phyloP scores from a whole-genome alignment of 2,797 vertebrate genomes.

The Sibirionetta formosa region DNA sequence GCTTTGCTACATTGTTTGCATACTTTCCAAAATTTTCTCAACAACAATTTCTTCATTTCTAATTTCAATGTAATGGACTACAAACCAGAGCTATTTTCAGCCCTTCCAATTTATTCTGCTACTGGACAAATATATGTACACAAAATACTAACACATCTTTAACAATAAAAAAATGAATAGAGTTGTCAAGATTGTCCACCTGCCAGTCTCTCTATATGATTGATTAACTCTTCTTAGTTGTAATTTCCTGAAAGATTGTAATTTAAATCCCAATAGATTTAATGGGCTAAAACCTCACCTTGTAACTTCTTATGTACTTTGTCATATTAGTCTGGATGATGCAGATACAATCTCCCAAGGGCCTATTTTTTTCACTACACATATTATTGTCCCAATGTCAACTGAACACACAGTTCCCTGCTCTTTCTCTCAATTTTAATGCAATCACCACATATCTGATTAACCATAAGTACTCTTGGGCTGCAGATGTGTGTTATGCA shows the following conservation, averaged over 20 bases:
- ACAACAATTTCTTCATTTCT: background rate
- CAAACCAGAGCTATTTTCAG: constrained; percentile 4
- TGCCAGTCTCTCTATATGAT: background rate
- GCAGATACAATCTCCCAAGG: background rate
- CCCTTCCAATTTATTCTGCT: background rate
- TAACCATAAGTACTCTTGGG: background rate
- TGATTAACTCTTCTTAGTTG: background rate
- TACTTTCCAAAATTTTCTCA: background rate
- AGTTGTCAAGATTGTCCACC: background rate
- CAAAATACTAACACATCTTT: background rate
- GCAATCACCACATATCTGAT: background rate
- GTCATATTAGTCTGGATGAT: background rate
- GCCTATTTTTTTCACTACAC: background rate
- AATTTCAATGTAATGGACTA: background rate
- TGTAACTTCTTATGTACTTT: background rate
- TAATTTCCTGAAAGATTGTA: background rate
- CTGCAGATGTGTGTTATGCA: background rate
- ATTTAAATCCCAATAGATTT: background rate
- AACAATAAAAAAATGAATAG: background rate
- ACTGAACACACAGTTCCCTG: background rate
- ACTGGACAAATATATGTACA: background rate
- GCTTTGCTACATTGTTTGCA: background rate
- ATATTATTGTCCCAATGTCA: background rate
- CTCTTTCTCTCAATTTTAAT: background rate
- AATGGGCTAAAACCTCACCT: background rate